phyloP scores from a whole-genome alignment of 2,888 invertebrate genomes.

The Euproctis similis region DNA sequence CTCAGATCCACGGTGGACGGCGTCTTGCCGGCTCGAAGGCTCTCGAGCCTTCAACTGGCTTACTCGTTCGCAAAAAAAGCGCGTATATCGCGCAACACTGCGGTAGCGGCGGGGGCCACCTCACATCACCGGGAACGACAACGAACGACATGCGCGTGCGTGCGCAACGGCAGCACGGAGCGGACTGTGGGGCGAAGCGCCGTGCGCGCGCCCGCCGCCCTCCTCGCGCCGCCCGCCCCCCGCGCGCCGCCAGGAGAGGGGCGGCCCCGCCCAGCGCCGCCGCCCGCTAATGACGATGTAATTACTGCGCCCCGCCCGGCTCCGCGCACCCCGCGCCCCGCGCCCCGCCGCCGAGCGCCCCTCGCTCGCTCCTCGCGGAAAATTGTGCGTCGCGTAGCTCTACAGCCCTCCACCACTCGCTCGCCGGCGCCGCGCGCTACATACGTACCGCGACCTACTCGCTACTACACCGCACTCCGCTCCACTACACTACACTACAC shows the following conservation, averaged over 20 bases:
- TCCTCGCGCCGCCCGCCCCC: constrained; percentile 61
- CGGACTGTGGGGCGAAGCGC: constrained; percentile 60
- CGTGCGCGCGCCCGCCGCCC: constrained; percentile 53
- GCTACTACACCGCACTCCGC: constrained; percentile 7
- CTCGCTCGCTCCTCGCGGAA: too few relatives aligned
- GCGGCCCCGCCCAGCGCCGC: constrained; percentile 22
- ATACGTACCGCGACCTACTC: constrained; percentile 7
- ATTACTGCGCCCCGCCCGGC: constrained; percentile 6
- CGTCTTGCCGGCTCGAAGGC: constrained; percentile 79
- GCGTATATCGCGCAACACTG: constrained; percentile 65
- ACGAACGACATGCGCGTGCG: constrained; percentile 78
- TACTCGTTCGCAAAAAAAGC: constrained; percentile 63
- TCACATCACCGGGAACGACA: constrained; percentile 65
- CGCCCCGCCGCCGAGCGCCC: constrained; percentile 13
- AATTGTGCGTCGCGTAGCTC: too few relatives aligned
- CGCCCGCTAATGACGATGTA: too few relatives aligned
- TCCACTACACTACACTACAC: constrained; percentile 6
- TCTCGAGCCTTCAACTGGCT: constrained; percentile 72
- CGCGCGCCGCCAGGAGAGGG: constrained; percentile 45
- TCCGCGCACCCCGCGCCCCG: constrained; percentile 10
- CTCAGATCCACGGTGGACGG: constrained; percentile 77
- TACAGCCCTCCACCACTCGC: too few relatives aligned
- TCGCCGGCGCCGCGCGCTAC: too few relatives aligned
- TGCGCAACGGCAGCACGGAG: constrained; percentile 73
- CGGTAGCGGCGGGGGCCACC: constrained; percentile 73